Percentiles rank a stretch among this genome's conserved stretches.
Conservation (phyloP, 2,888 invertebrate genomes). For the Thelaira solivaga region DNA sequence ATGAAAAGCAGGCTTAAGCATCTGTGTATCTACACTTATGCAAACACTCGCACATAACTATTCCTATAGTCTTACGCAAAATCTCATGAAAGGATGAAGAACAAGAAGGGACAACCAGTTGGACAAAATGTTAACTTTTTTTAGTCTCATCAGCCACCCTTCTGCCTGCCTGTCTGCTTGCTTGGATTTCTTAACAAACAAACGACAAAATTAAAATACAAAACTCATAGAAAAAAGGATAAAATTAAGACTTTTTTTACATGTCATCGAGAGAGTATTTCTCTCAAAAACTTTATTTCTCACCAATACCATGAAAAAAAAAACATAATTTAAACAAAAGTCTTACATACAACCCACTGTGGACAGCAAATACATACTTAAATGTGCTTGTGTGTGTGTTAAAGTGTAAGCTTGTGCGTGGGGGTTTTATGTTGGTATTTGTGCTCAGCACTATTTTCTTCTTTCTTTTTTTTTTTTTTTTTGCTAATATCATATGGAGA, state of each 20-base stretch:
- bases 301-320: not conserved
- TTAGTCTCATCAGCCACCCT: conserved; percentile 9
- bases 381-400: not conserved
- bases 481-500: conserved; percentile 31
- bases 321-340: conserved; percentile 11
- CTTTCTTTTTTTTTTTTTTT: conserved; percentile 11
- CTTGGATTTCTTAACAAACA: not conserved
- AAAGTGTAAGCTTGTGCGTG: not conserved
- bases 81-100: not conserved
- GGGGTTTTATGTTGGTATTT: not conserved
- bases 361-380: not conserved
- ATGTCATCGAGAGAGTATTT: not conserved
- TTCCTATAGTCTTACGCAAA: not conserved
- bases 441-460: not conserved
- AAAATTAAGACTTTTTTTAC: not conserved
- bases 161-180: too few species aligned
- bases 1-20: not conserved
- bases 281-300: not conserved
- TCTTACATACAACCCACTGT: not conserved
- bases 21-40: not conserved
- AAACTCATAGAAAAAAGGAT: conserved; percentile 39
- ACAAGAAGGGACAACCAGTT: not conserved
- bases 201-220: not conserved
- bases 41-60: not conserved
- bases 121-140: not conserved